Evolutionary conservation across 2,797 vertebrate species (phyloP).

Genomic region (Mionectes olivaceus): DNA sequence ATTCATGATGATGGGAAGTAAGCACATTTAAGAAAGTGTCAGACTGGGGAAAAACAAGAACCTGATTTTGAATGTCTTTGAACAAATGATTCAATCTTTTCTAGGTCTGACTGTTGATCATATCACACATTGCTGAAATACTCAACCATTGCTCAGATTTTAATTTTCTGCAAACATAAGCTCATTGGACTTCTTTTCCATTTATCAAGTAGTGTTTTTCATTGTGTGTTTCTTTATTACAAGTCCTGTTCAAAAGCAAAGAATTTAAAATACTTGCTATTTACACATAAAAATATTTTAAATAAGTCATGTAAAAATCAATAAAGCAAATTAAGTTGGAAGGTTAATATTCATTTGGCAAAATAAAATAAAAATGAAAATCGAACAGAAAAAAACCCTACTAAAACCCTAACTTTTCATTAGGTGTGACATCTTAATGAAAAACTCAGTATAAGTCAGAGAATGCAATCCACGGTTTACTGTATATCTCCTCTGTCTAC

Average conservation of each 20-base stretch:
- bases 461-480: background rate
- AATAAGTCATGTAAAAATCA: constrained; percentile 7
- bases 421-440: background rate
- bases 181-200: background rate
- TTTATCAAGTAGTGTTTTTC: background rate
- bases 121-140: background rate
- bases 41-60: background rate
- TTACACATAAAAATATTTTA: background rate
- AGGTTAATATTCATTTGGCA: background rate
- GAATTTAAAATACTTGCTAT: background rate
- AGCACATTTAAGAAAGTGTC: background rate
- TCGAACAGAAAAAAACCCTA: background rate
- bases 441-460: background rate
- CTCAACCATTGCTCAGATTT: background rate
- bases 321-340: background rate
- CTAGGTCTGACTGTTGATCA: background rate
- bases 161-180: background rate
- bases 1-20: background rate
- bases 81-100: background rate
- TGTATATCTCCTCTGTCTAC: background rate
- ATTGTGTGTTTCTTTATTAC: background rate
- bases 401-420: background rate
- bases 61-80: background rate
- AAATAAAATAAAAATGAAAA: background rate
- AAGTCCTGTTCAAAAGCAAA: background rate